phyloP scores from a whole-genome alignment of 2,888 invertebrate species.

The Coleophora deauratella region DNA sequence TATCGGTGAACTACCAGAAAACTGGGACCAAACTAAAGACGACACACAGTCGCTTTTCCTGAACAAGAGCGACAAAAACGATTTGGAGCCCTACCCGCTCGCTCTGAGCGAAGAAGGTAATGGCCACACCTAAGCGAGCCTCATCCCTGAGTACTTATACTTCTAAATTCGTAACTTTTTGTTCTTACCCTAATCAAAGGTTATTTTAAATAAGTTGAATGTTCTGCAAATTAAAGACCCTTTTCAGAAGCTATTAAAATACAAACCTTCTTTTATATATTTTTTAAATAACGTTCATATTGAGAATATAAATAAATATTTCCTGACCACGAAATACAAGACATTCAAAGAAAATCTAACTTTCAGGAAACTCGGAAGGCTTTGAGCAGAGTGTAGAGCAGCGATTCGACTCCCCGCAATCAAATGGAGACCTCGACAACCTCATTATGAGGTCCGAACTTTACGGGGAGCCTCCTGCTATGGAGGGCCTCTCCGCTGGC shows the following conservation, averaged over 20 bases:
- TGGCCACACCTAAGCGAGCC: conserved; percentile 19
- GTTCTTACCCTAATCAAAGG: too few relatives aligned
- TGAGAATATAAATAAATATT: too few relatives aligned
- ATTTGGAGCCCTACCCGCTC: conserved; percentile 67
- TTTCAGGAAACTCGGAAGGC: conserved; percentile 58
- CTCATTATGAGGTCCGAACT: conserved; percentile 76
- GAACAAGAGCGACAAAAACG: conserved; percentile 72
- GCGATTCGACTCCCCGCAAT: conserved; percentile 48
- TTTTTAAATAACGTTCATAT: too few relatives aligned
- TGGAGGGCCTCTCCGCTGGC: conserved; percentile 50
- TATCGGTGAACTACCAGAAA: conserved; percentile 65
- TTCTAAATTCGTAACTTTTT: too few relatives aligned
- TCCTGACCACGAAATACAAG: too few relatives aligned
- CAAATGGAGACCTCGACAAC: conserved; percentile 69
- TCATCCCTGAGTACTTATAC: neutral
- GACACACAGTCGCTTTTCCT: conserved; percentile 67
- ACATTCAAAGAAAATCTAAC: too few relatives aligned
- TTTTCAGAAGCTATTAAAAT: too few relatives aligned
- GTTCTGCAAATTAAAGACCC: too few relatives aligned
- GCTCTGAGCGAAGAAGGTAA: conserved; percentile 70
- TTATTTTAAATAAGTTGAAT: too few relatives aligned
- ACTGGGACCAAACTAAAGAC: conserved; percentile 72
- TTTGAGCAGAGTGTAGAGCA: conserved; percentile 58
- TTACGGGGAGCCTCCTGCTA: conserved; percentile 74
- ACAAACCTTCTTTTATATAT: too few relatives aligned